A percentile compares a stretch with the other conserved stretches of the same genome.
Evolutionary conservation across 1,140 invertebrate species (phyloP).

Genomic region (Hycleus cichorii): DNA sequence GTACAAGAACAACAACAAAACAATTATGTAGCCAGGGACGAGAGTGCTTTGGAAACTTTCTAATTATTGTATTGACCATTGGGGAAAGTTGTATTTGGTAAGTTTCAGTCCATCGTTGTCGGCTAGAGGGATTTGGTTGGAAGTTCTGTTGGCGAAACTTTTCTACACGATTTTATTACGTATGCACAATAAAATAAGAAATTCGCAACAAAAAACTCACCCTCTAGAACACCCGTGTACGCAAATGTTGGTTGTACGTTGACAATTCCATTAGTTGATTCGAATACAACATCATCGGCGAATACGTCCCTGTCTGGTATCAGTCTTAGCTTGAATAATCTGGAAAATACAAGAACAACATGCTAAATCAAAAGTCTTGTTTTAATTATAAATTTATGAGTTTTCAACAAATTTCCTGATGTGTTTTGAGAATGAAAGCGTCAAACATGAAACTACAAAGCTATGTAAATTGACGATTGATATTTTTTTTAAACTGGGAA

Average conservation of each 20-base stretch:
- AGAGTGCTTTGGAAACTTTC: conserved; percentile 11
- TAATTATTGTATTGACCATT: conserved; percentile 13
- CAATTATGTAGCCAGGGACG: conserved; percentile 7
- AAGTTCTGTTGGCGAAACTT: no score
- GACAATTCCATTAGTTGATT: conserved; percentile 61
- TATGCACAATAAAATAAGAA: no score
- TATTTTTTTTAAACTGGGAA: no score
- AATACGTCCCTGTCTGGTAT: conserved; percentile 67
- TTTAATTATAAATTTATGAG: conserved; percentile 3
- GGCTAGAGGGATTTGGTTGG: no score
- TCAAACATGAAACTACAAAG: no score
- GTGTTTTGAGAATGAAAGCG: no score
- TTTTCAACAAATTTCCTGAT: not conserved
- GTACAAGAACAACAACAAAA: not conserved
- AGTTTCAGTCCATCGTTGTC: no score
- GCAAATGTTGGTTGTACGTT: conserved; percentile 66
- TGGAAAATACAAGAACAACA: conserved; percentile 44
- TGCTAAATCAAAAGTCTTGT: conserved; percentile 7
- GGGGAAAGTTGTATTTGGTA: not conserved
- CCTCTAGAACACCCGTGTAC: conserved; percentile 71
- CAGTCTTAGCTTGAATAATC: conserved; percentile 69
- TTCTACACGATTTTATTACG: no score
- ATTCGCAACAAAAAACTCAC: conserved; percentile 41
- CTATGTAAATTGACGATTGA: no score
- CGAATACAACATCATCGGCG: conserved; percentile 70